These are phyloP conservation scores for Dermatemys mawii DNA, from an alignment of 2,113 vertebrate genomes.

Conservation along the genomic window DNA sequence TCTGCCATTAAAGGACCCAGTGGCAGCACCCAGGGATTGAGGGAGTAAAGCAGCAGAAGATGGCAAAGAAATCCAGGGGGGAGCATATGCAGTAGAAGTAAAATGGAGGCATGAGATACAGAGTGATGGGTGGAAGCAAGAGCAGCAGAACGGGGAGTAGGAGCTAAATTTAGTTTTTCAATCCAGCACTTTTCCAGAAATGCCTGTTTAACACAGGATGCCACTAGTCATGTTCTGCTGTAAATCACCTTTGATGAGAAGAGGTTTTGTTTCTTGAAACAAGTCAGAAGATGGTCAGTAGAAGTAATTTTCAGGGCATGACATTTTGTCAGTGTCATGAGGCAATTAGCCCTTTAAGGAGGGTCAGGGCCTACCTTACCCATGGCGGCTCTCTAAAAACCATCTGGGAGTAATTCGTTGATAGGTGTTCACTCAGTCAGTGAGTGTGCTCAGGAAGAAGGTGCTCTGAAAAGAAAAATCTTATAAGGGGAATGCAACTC, in stretches of 20 bases:
- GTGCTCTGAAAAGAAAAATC: neutral
- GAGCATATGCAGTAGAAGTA: neutral
- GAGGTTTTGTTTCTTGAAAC: constrained; percentile 57
- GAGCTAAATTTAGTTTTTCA: neutral
- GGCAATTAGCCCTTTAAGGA: neutral
- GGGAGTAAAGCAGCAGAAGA: neutral
- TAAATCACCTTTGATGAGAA: constrained; percentile 55
- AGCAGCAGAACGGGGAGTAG: neutral
- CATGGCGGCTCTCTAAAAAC: neutral
- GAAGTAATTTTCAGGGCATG: constrained; percentile 49
- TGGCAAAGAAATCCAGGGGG: neutral
- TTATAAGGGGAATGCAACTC: neutral
- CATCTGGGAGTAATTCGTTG: neutral
- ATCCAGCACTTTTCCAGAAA: neutral
- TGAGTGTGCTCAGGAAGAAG: neutral
- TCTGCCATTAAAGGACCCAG: neutral
- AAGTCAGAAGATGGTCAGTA: constrained; percentile 36
- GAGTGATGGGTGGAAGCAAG: neutral
- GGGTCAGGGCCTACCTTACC: neutral
- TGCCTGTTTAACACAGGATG: neutral
- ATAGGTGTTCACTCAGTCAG: too few species aligned
- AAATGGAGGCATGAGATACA: neutral
- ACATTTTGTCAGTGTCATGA: too few species aligned
- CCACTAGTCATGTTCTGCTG: neutral
- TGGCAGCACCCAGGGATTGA: neutral